phyloP scores from a whole-genome alignment of 2,113 vertebrate species.

The Syngnathus floridae region DNA sequence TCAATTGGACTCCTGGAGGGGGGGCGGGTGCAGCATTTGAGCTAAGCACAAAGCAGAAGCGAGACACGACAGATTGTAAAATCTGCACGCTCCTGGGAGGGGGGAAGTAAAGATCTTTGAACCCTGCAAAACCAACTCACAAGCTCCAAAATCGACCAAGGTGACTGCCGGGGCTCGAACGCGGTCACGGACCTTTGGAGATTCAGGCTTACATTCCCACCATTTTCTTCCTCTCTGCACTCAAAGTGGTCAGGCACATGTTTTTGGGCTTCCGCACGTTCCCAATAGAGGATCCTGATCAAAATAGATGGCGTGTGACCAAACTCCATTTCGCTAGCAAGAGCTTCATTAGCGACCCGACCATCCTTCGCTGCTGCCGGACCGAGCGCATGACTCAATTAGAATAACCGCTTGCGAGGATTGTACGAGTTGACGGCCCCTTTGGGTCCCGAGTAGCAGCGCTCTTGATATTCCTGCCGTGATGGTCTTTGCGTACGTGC shows the following conservation, averaged over 20 bases:
- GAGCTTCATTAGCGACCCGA: neutral
- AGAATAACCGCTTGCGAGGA: neutral
- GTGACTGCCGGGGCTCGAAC: no score
- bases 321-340: neutral
- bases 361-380: neutral
- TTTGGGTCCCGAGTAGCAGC: neutral
- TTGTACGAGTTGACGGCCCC: neutral
- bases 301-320: neutral
- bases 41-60: constrained; percentile 36
- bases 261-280: neutral
- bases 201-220: neutral
- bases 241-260: neutral
- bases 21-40: constrained; percentile 24
- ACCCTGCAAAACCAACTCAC: neutral
- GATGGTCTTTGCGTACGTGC: neutral
- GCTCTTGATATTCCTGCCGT: neutral
- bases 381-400: neutral
- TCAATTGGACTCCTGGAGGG: constrained; percentile 28
- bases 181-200: neutral
- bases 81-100: neutral
- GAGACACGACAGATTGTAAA: constrained; percentile 51
- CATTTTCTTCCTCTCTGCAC: neutral
- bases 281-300: neutral
- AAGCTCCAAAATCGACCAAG: no score
- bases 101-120: neutral